phyloP scores from a whole-genome alignment of 30 jellyfish, hydroid and myxozoan species.

The Aurelia sp. region DNA sequence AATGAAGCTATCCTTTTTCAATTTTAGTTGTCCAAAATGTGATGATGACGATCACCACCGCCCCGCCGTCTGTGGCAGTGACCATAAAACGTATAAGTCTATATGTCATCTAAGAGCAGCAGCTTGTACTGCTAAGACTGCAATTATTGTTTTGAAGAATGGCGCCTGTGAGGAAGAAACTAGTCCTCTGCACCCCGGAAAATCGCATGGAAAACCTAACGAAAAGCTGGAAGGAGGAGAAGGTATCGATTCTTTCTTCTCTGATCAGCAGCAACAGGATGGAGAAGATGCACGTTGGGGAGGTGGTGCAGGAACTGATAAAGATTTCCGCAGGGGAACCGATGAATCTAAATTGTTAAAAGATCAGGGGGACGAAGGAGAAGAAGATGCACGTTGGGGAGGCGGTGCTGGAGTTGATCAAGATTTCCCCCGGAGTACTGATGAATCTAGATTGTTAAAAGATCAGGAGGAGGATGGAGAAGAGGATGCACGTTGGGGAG shows the following conservation, averaged over 20 bases:
- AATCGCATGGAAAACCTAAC: too few relatives aligned
- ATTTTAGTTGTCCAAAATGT: slow-evolving; percentile 28
- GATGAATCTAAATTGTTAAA: neutral
- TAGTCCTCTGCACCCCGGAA: too few relatives aligned
- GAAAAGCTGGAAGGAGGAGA: too few relatives aligned
- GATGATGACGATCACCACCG: neutral
- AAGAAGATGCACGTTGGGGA: neutral
- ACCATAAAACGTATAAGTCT: slow-evolving; percentile 29
- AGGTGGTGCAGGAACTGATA: too few relatives aligned
- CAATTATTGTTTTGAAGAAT: slow-evolving; percentile 30
- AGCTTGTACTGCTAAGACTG: slow-evolving; percentile 11
- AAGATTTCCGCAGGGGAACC: too few relatives aligned
- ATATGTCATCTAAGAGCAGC: slow-evolving; percentile 18
- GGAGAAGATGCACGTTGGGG: too few relatives aligned
- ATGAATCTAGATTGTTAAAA: too few relatives aligned
- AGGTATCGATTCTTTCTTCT: too few relatives aligned
- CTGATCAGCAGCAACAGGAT: too few relatives aligned
- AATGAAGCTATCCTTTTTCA: neutral
- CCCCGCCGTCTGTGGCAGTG: slow-evolving; percentile 39
- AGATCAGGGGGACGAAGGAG: neutral
- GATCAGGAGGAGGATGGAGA: slow-evolving; percentile 15
- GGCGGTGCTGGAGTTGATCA: too few relatives aligned
- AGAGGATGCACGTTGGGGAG: slow-evolving; percentile 1
- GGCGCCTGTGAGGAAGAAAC: slow-evolving; percentile 9
- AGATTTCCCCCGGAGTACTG: too few relatives aligned